These are phyloP conservation scores for Chaetogeoica ovagalla DNA, from an alignment of 2,888 invertebrate genomes.

Conservation along the genomic window DNA sequence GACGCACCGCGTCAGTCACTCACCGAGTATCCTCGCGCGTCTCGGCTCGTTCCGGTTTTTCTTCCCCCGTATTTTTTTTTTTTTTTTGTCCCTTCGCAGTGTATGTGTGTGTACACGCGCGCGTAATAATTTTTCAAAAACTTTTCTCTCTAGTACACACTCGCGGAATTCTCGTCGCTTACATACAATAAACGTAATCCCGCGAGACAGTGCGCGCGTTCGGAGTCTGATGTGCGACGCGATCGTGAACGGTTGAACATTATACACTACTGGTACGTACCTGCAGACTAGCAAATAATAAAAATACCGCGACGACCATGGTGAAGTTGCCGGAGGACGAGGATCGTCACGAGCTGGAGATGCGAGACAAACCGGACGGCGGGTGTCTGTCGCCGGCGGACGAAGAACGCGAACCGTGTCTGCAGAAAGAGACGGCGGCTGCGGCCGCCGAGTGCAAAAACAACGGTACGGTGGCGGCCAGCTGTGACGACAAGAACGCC, in stretches of 20 bases:
- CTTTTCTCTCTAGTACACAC: background rate
- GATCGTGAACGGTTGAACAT: too few species aligned
- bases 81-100: too few species aligned
- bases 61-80: too few species aligned
- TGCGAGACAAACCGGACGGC: constrained; percentile 49
- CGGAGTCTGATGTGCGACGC: constrained; percentile 15
- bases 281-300: too few species aligned
- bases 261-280: too few species aligned
- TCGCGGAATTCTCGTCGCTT: too few species aligned
- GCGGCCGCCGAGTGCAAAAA: constrained; percentile 13
- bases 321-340: background rate
- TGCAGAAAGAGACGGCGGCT: constrained; percentile 10
- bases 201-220: too few species aligned
- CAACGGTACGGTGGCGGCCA: constrained; percentile 36
- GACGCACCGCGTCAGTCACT: constrained; percentile 7
- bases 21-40: background rate
- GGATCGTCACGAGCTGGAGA: constrained; percentile 17
- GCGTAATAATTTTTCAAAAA: background rate
- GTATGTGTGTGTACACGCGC: background rate
- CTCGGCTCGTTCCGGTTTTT: background rate
- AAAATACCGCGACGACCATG: background rate
- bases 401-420: constrained; percentile 48
- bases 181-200: too few species aligned
- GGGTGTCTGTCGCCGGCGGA: constrained; percentile 39
- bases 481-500: constrained; percentile 10